Evolutionary conservation across 1,140 invertebrate species (phyloP).

Genomic region (Zaprionus lachaisei): DNA sequence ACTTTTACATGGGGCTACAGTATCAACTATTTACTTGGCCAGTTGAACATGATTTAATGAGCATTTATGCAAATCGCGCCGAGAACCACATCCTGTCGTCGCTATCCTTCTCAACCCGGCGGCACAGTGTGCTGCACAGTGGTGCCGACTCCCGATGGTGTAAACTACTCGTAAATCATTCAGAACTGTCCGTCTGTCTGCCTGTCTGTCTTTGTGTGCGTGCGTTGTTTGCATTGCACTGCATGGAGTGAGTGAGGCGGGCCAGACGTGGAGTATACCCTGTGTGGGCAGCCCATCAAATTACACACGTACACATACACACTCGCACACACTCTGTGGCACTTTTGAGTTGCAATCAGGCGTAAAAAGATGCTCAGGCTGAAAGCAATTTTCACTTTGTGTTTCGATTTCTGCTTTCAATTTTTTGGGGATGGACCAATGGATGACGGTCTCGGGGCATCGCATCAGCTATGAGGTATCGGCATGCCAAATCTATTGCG

Average conservation of each 20-base stretch:
- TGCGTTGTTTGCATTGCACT: slow-evolving; percentile 34
- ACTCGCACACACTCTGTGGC: slow-evolving; percentile 8
- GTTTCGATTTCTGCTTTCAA: slow-evolving; percentile 12
- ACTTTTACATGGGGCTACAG: slow-evolving; percentile 38
- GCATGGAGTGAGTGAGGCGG: slow-evolving; percentile 8
- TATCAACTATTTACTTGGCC: slow-evolving; percentile 30
- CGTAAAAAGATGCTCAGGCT: slow-evolving; percentile 76
- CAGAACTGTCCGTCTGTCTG: not conserved
- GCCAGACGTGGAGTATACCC: not conserved
- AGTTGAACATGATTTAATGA: slow-evolving; percentile 73
- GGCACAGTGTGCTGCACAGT: slow-evolving; percentile 3
- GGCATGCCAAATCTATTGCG: slow-evolving; percentile 54
- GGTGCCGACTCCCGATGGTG: slow-evolving; percentile 18
- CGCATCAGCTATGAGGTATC: not conserved
- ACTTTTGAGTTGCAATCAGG: slow-evolving; percentile 74
- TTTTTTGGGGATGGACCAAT: not conserved
- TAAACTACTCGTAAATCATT: slow-evolving; percentile 77
- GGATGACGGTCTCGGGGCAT: slow-evolving; percentile 2
- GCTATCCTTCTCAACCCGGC: slow-evolving; percentile 5
- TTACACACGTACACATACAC: slow-evolving; percentile 30
- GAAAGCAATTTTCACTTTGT: slow-evolving; percentile 76
- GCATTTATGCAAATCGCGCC: slow-evolving; percentile 75
- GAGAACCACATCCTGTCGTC: slow-evolving; percentile 45
- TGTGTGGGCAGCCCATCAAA: slow-evolving; percentile 36
- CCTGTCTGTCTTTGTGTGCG: not conserved